Evolutionary conservation across 2,113 vertebrate genomes (phyloP).

Genomic region (Chauna torquata): DNA sequence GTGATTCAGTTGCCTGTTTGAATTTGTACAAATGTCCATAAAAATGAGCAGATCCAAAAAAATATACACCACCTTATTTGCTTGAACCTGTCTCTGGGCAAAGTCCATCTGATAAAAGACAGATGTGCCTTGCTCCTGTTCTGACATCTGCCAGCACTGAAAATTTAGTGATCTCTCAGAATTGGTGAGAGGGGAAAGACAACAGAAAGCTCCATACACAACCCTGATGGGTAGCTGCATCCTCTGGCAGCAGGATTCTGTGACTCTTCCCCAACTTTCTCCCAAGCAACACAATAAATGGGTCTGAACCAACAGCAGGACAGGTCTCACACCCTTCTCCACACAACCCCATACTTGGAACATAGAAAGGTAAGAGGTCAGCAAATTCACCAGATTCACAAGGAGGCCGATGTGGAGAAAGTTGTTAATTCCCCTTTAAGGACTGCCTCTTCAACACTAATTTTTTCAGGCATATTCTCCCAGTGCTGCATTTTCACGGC

Average conservation of each 20-base stretch:
- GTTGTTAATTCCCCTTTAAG: neutral
- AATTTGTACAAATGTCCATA: neutral
- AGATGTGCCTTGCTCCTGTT: neutral
- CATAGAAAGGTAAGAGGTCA: neutral
- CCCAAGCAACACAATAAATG: neutral
- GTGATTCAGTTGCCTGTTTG: neutral
- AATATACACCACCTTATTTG: neutral
- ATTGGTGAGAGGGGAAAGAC: neutral
- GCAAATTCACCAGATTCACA: neutral
- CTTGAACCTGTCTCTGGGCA: neutral
- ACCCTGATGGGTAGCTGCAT: neutral
- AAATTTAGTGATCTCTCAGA: neutral
- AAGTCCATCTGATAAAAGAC: neutral
- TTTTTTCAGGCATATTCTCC: constrained; percentile 12
- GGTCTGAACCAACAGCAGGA: neutral
- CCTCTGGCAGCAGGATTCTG: neutral
- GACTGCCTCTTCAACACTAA: neutral
- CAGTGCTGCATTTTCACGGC: constrained; percentile 29
- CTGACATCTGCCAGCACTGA: neutral
- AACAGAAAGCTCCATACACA: neutral
- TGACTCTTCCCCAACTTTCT: neutral
- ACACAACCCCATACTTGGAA: neutral
- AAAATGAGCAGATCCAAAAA: neutral
- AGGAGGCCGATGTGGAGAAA: neutral
- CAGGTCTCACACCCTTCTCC: neutral